Evolutionary conservation across 2,888 invertebrate genomes (phyloP).

Genomic region (Leptinotarsa peninsularis): DNA sequence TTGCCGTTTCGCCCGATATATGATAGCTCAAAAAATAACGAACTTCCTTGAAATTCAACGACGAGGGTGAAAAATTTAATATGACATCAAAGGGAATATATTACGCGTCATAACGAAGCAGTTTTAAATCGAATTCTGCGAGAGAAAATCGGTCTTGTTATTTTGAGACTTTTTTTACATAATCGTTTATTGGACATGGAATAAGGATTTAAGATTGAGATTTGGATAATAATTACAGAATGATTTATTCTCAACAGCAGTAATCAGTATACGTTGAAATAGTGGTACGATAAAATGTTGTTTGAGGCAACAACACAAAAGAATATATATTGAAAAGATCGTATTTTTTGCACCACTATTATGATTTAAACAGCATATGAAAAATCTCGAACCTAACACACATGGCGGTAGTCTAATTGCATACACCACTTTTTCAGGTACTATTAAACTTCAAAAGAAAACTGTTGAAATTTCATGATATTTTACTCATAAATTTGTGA

Average conservation of each 20-base stretch:
- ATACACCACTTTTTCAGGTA: too few relatives aligned
- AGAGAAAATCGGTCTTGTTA: constrained; percentile 43
- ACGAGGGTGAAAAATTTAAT: constrained; percentile 54
- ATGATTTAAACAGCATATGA: too few relatives aligned
- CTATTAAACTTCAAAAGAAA: too few relatives aligned
- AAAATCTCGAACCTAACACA: too few relatives aligned
- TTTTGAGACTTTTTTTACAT: constrained; percentile 32
- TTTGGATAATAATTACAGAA: neutral
- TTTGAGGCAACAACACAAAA: too few relatives aligned
- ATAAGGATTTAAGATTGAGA: neutral
- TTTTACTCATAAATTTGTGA: too few relatives aligned
- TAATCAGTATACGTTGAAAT: too few relatives aligned
- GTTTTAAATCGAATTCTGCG: constrained; percentile 34
- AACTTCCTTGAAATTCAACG: constrained; percentile 47
- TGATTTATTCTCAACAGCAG: neutral
- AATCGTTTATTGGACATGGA: constrained; percentile 13
- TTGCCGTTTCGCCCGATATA: constrained; percentile 45
- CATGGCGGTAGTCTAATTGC: too few relatives aligned
- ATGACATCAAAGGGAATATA: constrained; percentile 56
- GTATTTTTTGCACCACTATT: too few relatives aligned
- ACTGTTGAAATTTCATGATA: too few relatives aligned
- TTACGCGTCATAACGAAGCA: constrained; percentile 50
- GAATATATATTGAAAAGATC: too few relatives aligned
- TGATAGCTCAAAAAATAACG: constrained; percentile 55
- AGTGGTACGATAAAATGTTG: too few relatives aligned